Evolutionary conservation across 2,113 vertebrate species (phyloP).

Genomic region (Myanophis thanlyinensis): DNA sequence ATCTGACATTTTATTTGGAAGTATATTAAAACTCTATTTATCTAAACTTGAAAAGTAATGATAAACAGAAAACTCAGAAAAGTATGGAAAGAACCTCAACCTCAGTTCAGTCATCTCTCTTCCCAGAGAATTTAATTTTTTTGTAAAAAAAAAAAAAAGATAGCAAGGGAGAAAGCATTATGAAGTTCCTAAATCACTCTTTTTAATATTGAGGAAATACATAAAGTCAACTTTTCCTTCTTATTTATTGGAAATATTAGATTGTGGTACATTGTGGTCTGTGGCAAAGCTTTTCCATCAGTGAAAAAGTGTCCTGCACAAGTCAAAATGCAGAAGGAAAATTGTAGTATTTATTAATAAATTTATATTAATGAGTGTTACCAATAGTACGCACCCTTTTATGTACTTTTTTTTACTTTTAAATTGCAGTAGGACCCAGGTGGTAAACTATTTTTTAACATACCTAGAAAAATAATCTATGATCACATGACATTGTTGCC

Average conservation of each 20-base stretch:
- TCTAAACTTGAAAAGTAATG: background rate
- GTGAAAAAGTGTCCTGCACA: background rate
- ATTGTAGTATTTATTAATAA: background rate
- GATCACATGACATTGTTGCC: background rate
- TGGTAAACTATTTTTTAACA: background rate
- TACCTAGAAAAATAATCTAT: background rate
- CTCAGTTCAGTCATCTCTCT: background rate
- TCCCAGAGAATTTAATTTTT: background rate
- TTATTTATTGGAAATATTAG: background rate
- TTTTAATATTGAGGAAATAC: rapidly evolving
- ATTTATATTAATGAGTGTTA: background rate
- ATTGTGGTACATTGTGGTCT: background rate
- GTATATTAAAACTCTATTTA: background rate
- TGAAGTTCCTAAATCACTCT: background rate
- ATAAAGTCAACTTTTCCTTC: background rate
- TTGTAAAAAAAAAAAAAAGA: background rate
- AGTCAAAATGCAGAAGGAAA: background rate
- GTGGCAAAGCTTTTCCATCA: background rate
- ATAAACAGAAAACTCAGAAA: background rate
- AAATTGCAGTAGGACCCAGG: background rate
- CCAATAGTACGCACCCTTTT: background rate
- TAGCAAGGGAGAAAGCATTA: background rate
- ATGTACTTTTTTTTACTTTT: background rate
- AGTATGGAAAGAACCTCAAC: background rate
- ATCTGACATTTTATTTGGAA: conserved; percentile 26